Evolutionary conservation across 2,888 invertebrate species (phyloP).

Genomic region (Kryphioiulus occultus): DNA sequence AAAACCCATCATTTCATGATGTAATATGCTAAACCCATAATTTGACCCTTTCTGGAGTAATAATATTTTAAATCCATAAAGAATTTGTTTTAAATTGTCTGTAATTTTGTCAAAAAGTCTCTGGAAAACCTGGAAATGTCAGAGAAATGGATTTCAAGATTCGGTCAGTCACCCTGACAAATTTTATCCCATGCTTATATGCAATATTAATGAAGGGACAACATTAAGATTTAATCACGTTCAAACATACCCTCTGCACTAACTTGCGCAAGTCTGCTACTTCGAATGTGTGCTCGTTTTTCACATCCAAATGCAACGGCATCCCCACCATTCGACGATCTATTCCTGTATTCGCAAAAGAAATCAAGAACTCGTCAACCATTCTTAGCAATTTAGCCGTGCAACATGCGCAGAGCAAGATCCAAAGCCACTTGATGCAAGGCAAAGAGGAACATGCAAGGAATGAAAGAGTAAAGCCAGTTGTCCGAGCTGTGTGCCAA

Average conservation of each 20-base stretch:
- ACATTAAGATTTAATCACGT: neutral
- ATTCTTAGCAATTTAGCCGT: neutral
- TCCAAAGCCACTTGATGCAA: neutral
- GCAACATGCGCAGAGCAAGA: neutral
- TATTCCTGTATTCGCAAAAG: conserved; percentile 6
- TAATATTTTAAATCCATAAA: too few species aligned
- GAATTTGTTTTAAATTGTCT: too few species aligned
- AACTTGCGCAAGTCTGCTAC: conserved; percentile 91
- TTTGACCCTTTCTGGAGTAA: too few species aligned
- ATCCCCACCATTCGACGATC: conserved; percentile 10
- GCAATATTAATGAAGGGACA: too few species aligned
- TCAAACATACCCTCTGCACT: conserved; percentile 74
- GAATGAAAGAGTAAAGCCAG: neutral
- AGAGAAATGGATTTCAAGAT: too few species aligned
- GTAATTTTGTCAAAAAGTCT: too few species aligned
- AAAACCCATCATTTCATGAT: too few species aligned
- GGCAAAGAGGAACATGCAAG: neutral
- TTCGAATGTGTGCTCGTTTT: conserved; percentile 92
- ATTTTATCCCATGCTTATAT: too few species aligned
- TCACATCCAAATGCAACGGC: conserved; percentile 82
- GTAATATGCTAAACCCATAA: too few species aligned
- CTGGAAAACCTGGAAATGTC: too few species aligned
- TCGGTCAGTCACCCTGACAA: too few species aligned
- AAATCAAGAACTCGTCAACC: neutral
- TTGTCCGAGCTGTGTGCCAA: conserved; percentile 47